Percentiles rank a stretch among this genome's conserved stretches.
phyloP scores from a whole-genome alignment of 2,888 invertebrate species.

The Ectropis crepuscularia region DNA sequence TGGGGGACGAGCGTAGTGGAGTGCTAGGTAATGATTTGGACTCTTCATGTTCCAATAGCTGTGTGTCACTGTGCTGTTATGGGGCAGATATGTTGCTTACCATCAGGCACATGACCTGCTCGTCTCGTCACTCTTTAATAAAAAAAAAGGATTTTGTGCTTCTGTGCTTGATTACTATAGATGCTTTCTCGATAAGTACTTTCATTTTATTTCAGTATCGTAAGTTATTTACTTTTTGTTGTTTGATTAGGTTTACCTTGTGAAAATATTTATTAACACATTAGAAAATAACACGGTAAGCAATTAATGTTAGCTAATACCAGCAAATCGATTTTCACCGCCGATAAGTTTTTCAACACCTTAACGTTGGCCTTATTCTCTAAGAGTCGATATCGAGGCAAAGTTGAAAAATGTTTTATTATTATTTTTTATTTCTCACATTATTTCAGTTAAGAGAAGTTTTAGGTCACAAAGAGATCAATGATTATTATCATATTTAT shows the following conservation, averaged over 20 bases:
- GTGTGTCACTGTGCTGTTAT: too few relatives aligned
- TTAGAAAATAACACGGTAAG: conserved; percentile 5
- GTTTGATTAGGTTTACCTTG: background rate
- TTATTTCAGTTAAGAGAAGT: conserved; percentile 2
- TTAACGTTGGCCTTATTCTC: conserved; percentile 1
- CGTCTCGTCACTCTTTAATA: too few relatives aligned
- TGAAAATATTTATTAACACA: background rate
- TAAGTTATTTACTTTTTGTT: too few relatives aligned
- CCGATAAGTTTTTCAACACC: conserved; percentile 11
- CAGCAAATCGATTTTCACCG: conserved; percentile 15
- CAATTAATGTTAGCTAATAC: conserved; percentile 13
- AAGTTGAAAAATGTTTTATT: conserved; percentile 9
- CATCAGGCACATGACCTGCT: too few relatives aligned
- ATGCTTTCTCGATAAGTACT: too few relatives aligned
- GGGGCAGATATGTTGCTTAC: too few relatives aligned
- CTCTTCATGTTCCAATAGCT: too few relatives aligned
- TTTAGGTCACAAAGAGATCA: background rate
- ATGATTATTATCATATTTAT: conserved; percentile 18
- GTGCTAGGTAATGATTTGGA: too few relatives aligned
- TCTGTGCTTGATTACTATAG: too few relatives aligned
- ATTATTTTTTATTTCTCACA: conserved; percentile 3
- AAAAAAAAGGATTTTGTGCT: too few relatives aligned
- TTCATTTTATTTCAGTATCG: too few relatives aligned
- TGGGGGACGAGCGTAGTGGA: too few relatives aligned
- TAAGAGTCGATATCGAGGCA: background rate